Evolutionary conservation across 35 echinoderm and acorn worm species (phyloP), one percentile per base, ranked within the genome.

Genomic region (Apostichopus californicus): DNA sequence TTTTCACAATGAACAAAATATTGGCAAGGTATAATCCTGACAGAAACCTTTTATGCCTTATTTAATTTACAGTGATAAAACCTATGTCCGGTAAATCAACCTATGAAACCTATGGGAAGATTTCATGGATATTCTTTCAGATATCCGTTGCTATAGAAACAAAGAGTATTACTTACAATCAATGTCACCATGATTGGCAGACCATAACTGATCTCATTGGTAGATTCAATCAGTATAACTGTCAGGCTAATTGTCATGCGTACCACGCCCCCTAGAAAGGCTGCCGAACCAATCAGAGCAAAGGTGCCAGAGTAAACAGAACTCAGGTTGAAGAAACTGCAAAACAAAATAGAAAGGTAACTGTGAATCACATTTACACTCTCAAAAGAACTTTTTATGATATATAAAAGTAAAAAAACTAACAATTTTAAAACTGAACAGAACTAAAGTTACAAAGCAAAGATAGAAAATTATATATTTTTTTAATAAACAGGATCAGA

Each of bases 191-290:
- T 98, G 64, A 98, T 96, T 8, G 97, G 97, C 10, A 98, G 82
- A 1, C 97, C 97, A 77, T 98, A 98, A 88, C 95, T 98, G 91
- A 98, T 96, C 96, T 98, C 97, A 92, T 98, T 98, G 93, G 97
- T 98, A 1, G 97, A 98, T 89, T 98, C 97, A 8, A 98, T 98
- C 54, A 98, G 77, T 57, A 98, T 98, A 54, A 98, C 97, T 0
- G 97, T 98, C 61, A 98, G 71, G 88, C 97, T 98, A 77, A 98
- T 98, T 17, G 97, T 98, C 97, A 98, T 98, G n/a, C 97, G 89
- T 21, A 98, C 97, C 54, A 98, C 97, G 46, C 97, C 97, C 54
- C 97, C 97, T 5, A 98, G 93, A 78, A 98, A 98, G 1, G 97
- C 95, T 77, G 97, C 97, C 23, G 97, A 87, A 2, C 97, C 97